Evolutionary conservation across 92 coral and sea anemone genomes (phyloP).

Genomic region (Epizoanthus stellaris): DNA sequence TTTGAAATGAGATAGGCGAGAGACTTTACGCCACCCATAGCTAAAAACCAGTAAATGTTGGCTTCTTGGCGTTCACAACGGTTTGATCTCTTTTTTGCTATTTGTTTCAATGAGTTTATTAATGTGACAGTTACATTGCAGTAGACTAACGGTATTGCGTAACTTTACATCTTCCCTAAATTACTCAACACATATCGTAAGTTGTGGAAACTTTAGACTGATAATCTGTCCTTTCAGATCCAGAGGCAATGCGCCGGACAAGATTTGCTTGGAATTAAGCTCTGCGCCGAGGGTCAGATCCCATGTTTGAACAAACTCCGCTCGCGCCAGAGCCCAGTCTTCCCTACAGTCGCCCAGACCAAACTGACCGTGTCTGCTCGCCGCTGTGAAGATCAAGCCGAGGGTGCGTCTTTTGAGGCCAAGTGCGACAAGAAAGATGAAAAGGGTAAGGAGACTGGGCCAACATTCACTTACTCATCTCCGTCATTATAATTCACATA

Average conservation of each 20-base stretch:
- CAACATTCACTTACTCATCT: not conserved
- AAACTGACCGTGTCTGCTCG: not conserved
- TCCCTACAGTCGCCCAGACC: not conserved
- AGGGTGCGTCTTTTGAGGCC: not conserved
- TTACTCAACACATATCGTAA: no score
- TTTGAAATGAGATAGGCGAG: no score
- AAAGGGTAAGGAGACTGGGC: not conserved
- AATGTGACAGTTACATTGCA: no score
- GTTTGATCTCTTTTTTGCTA: no score
- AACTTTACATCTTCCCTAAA: no score
- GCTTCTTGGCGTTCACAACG: no score
- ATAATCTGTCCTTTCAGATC: not conserved
- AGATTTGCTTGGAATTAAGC: not conserved
- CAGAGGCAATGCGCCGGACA: conserved; percentile 8
- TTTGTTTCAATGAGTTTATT: no score
- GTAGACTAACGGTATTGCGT: no score
- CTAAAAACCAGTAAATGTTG: no score
- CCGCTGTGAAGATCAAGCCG: not conserved
- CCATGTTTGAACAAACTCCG: conserved; percentile 4
- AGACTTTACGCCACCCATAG: no score
- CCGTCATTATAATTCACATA: not conserved
- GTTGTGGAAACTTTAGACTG: no score
- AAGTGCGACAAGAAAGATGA: not conserved
- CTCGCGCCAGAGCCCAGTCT: not conserved
- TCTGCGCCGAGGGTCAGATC: conserved; percentile 16